Evolutionary conservation across 2,797 vertebrate species (phyloP), one percentile per base, ranked within the genome.

Genomic region (Lagorchestes hirsutus): DNA sequence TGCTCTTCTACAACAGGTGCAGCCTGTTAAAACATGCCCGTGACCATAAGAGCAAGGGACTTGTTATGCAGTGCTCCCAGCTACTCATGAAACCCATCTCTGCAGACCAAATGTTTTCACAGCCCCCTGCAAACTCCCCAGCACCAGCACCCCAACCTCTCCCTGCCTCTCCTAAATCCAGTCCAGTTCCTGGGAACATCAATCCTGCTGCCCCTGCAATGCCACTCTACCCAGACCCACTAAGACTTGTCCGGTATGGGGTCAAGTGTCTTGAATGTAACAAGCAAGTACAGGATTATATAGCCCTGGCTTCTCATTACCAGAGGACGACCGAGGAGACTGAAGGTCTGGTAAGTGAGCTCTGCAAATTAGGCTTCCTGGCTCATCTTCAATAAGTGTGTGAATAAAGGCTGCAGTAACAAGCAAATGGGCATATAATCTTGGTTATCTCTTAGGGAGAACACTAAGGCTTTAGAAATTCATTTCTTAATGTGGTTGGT

Each of bases 1-100:
- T 99, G 94, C 99, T 99, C 93, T 99, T 99, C 98, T 99, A 99
- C 97, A 99, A 99, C 98, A 99, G 99, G 98, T 99, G 99, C 95
- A 99, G 99, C 96, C 98, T 99, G 98, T 98, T 99, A 92, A 99
- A 99, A 10, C 99, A 99, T 0, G 99, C 99, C 2, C 99, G 99
- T 31, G 99, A 99, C 96, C 99, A 99, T 97, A 99, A 99, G 98
- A 99, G 98, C 98, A 99, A 98, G 94, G 99, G 99, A 50, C 98
- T 98, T 9, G 99, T 99, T 97, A 99, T 99, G 99, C 99, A 99
- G 98, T 99, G 99, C 97, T 99, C 99, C 0, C 99, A 99, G 98
- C 99, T 99, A 96, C 99, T 99, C 13, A 99, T 99, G 99, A 99
- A 99, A 95, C 99, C 99, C 18, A 99, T 99, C 95, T 99, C 99